Evolutionary conservation across 2,113 vertebrate genomes (phyloP).

Genomic region (Mobula birostris): DNA sequence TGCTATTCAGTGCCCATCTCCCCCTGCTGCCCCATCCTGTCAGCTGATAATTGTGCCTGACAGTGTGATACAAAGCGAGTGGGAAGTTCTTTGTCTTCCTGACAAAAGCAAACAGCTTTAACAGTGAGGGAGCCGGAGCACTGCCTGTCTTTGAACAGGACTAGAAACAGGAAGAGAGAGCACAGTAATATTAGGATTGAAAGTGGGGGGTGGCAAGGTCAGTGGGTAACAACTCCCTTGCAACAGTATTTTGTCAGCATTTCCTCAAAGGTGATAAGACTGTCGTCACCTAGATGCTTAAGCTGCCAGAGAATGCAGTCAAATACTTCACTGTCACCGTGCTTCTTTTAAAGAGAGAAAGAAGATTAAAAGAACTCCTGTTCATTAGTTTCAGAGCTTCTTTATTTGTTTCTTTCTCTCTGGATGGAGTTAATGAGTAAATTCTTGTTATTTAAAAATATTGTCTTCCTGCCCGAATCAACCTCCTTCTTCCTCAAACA

Average conservation of each 20-base stretch:
- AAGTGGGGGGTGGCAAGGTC: neutral
- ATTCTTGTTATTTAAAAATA: no score
- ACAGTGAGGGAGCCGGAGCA: conserved; percentile 47
- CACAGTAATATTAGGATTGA: neutral
- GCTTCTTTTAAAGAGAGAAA: neutral
- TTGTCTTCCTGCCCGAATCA: neutral
- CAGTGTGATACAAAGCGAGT: conserved; percentile 48
- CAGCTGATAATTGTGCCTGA: conserved; percentile 50
- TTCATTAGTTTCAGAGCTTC: neutral
- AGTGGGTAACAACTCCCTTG: neutral
- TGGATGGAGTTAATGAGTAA: neutral
- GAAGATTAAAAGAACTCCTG: neutral
- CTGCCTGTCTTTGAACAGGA: conserved; percentile 49
- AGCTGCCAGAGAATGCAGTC: neutral
- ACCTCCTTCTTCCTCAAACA: neutral
- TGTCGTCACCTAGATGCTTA: neutral
- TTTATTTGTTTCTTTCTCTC: neutral
- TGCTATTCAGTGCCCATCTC: conserved; percentile 43
- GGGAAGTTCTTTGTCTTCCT: conserved; percentile 46
- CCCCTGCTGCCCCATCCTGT: neutral
- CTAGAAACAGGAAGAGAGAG: neutral
- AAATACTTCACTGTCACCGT: neutral
- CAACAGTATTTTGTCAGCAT: neutral
- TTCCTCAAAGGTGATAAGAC: neutral
- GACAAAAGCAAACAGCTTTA: conserved; percentile 46